Evolutionary conservation across 2,888 invertebrate species (phyloP).

Genomic region (Furcula furcula): DNA sequence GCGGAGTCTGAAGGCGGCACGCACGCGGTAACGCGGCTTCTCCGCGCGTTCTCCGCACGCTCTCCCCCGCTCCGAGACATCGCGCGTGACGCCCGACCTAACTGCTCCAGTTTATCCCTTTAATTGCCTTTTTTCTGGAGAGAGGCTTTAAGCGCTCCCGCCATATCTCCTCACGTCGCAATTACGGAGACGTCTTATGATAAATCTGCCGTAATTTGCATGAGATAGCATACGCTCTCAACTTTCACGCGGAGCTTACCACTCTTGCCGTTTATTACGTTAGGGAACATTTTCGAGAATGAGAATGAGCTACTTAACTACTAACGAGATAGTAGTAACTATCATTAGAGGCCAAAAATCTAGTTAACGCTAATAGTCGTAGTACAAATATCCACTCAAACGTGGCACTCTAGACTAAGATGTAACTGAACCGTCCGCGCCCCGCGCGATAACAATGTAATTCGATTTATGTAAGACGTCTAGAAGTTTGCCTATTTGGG

Average conservation of each 20-base stretch:
- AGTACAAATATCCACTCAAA: too few relatives aligned
- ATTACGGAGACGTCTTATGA: constrained; percentile 81
- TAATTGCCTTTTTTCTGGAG: constrained; percentile 80
- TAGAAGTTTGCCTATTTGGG: constrained; percentile 32
- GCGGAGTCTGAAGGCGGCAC: constrained; percentile 56
- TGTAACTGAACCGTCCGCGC: too few relatives aligned
- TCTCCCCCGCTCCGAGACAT: constrained; percentile 54
- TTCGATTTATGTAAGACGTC: constrained; percentile 25
- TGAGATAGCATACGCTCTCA: constrained; percentile 82
- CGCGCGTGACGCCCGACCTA: constrained; percentile 72
- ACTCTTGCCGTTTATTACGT: constrained; percentile 79
- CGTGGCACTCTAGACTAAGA: too few relatives aligned
- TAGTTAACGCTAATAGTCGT: constrained; percentile 32
- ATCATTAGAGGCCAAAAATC: constrained; percentile 49
- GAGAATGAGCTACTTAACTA: constrained; percentile 78
- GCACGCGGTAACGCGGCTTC: constrained; percentile 39
- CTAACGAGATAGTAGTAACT: constrained; percentile 69
- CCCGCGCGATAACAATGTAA: too few relatives aligned
- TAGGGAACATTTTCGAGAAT: constrained; percentile 77
- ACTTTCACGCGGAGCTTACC: constrained; percentile 78
- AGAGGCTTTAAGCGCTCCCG: constrained; percentile 72
- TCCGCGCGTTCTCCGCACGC: constrained; percentile 27
- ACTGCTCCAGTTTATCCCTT: constrained; percentile 78
- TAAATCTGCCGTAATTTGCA: constrained; percentile 82
- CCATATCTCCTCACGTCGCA: constrained; percentile 81